Percentiles rank a stretch among this genome's conserved stretches.
phyloP scores from a whole-genome alignment of 2,113 vertebrate genomes.

The Odontophorus gujanensis region DNA sequence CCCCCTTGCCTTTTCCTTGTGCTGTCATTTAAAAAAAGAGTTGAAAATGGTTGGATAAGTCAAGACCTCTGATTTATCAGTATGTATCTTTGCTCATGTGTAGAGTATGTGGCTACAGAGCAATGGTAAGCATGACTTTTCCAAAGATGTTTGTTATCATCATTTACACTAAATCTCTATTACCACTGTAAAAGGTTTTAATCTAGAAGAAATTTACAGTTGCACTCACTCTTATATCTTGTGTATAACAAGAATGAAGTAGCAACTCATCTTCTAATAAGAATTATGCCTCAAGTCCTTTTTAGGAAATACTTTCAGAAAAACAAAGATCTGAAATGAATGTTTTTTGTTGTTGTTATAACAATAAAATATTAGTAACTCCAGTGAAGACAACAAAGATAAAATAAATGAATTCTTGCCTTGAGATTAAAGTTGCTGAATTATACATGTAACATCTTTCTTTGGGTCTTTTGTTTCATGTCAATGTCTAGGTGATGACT shows the following conservation, averaged over 20 bases:
- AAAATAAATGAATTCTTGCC: background rate
- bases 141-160: background rate
- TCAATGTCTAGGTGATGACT: background rate
- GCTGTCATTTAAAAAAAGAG: background rate
- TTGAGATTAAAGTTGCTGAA: background rate
- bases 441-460: background rate
- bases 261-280: background rate
- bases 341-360: background rate
- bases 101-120: background rate
- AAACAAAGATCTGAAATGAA: background rate
- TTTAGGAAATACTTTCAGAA: background rate
- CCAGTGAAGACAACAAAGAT: background rate
- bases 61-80: background rate
- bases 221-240: background rate
- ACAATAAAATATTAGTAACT: background rate
- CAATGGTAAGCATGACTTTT: background rate
- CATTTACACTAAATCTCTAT: background rate
- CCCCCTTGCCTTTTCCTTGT: background rate
- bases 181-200: background rate
- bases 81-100: background rate
- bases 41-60: background rate
- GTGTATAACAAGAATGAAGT: background rate
- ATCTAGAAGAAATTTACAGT: background rate
- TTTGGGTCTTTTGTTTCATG: background rate
- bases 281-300: background rate